Base-by-base conservation (phyloP, 2,113 vertebrate genomes). In the Hippoglossus stenolepis region DNA sequence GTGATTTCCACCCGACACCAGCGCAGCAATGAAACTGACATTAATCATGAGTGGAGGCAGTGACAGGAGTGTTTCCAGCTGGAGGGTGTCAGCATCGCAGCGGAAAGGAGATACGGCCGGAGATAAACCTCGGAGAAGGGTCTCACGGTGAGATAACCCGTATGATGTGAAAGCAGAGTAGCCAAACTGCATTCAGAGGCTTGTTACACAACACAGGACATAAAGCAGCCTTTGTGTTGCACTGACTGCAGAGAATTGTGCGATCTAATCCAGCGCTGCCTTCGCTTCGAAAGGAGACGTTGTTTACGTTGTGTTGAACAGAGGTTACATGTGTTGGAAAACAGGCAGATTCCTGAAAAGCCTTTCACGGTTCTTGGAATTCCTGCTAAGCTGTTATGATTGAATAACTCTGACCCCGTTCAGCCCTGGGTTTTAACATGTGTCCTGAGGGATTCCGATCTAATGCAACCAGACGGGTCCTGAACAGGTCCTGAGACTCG, bases 161-260 rank as follows among this genome's bases (percentile, higher is more conserved):
- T 60, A 75, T 31, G 65, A 84, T 71, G 65, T 75, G 78, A 80
- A 82, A 74, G 75, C 62, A 45, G 83, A 83, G 53, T 61, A 40
- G 79, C 64, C 13, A 1, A 65, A 45, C 54, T 15, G 66, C 67
- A 57, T 79, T 80, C 45, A 73, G 65, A 3, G 38, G 17, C 40
- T 10, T 58, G 79, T 73, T 91, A 82, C 28, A 9, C 82, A 85
- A 85, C 35, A 5, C 0, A 0, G 40, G 2, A 65, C 49, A 70
- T 73, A 79, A 79, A 43, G 24, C 53, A 14, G 12, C 35, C 65
- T 73, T 81, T 80, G 65, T 70, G 2, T 60, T 38, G 4, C n/a
- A 23, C 57, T 38, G 56, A 64, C 5, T 31, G 31, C 31, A 31
- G 31, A 31, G 31, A 7, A 31, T 31, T 31, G 31, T 31, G 31